A percentile compares a stretch with the other conserved stretches of the same genome.
These are phyloP conservation scores for Brenthis hecate DNA, from an alignment of 2,888 invertebrate species.

Conservation along the genomic window DNA sequence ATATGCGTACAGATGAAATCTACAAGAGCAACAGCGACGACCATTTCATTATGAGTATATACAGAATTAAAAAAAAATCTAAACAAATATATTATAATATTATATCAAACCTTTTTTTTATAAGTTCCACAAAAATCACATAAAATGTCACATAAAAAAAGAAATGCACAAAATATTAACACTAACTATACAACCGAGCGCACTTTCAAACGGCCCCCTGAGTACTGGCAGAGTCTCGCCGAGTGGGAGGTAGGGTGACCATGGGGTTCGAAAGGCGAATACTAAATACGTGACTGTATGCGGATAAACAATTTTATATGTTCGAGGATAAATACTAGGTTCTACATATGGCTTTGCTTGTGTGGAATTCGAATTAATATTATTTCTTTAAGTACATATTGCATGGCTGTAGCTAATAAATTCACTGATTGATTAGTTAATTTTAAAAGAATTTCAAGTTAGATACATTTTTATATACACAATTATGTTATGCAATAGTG, in stretches of 20 bases:
- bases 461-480: too few relatives aligned
- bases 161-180: background rate
- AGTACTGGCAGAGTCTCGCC: slow-evolving; percentile 24
- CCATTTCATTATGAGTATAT: background rate
- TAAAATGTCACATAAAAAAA: slow-evolving; percentile 12
- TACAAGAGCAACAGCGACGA: too few relatives aligned
- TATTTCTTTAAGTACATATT: too few relatives aligned
- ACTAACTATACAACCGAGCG: slow-evolving; percentile 10
- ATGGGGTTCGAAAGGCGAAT: slow-evolving; percentile 28
- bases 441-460: too few relatives aligned
- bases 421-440: too few relatives aligned
- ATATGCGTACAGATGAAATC: too few relatives aligned
- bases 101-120: slow-evolving; percentile 9
- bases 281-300: slow-evolving; percentile 20
- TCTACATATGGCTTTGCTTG: background rate
- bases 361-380: background rate
- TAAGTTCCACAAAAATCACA: slow-evolving; percentile 10
- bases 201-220: slow-evolving; percentile 37
- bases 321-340: slow-evolving; percentile 19
- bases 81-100: background rate
- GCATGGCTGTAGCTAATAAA: background rate
- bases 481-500: too few relatives aligned
- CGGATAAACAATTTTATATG: slow-evolving; percentile 18
- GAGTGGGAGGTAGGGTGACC: slow-evolving; percentile 43
- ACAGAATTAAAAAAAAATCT: background rate